These are phyloP conservation scores for Flexamia atlantica DNA, from an alignment of 2,888 invertebrate species.

Conservation along the genomic window DNA sequence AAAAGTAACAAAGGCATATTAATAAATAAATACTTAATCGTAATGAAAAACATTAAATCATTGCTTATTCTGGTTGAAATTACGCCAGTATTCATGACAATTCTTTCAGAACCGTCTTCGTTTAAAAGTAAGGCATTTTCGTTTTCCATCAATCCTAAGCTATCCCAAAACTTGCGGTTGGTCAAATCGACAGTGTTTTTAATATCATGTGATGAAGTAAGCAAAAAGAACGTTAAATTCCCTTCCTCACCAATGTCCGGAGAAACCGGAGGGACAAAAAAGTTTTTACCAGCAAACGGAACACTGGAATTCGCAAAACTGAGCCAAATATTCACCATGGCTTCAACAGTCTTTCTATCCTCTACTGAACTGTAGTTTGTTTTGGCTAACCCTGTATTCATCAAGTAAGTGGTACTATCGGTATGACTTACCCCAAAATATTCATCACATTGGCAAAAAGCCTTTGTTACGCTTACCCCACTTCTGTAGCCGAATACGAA, in stretches of 20 bases:
- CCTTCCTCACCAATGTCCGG: neutral
- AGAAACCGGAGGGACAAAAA: neutral
- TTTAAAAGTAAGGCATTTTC: no score
- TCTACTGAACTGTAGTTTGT: no score
- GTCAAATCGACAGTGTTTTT: neutral
- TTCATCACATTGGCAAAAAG: neutral
- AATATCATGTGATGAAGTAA: neutral
- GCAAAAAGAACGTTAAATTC: neutral
- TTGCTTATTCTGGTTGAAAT: no score
- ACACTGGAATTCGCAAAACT: conserved; percentile 10
- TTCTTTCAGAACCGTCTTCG: no score
- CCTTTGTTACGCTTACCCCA: neutral
- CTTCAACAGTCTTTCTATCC: neutral
- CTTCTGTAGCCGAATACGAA: conserved; percentile 32
- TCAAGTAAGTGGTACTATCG: conserved; percentile 1
- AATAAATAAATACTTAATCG: no score
- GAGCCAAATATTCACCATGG: neutral
- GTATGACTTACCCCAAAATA: conserved; percentile 42
- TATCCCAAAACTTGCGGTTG: conserved; percentile 1
- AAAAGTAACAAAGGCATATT: no score
- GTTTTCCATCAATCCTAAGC: neutral
- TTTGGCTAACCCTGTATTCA: neutral
- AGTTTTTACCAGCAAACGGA: neutral
- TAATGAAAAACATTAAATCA: no score
- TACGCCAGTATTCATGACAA: no score